Evolutionary conservation across 1,140 invertebrate genomes (phyloP).

Genomic region (Episyrphus balteatus): DNA sequence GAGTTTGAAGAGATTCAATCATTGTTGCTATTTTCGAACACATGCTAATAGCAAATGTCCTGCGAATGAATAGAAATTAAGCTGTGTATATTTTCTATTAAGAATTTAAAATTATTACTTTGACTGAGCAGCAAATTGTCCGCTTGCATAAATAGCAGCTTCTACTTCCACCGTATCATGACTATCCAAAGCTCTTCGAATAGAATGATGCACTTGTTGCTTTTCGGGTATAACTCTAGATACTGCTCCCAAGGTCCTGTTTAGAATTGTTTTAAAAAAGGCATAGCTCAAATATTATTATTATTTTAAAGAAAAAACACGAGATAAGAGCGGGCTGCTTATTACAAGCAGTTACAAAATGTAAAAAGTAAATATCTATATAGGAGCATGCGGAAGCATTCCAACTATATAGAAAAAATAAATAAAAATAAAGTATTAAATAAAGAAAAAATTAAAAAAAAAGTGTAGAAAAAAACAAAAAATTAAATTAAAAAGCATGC

Average conservation of each 20-base stretch:
- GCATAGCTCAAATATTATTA: too few relatives aligned
- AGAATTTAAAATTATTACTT: slow-evolving; percentile 45
- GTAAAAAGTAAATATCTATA: too few relatives aligned
- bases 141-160: slow-evolving; percentile 90
- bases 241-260: slow-evolving; percentile 76
- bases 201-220: slow-evolving; percentile 91
- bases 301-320: too few relatives aligned
- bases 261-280: too few relatives aligned
- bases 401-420: too few relatives aligned
- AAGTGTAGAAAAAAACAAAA: too few relatives aligned
- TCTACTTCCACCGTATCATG: slow-evolving; percentile 91
- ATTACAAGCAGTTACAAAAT: too few relatives aligned
- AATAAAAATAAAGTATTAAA: too few relatives aligned
- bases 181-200: slow-evolving; percentile 82
- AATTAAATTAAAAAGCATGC: too few relatives aligned
- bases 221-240: slow-evolving; percentile 86
- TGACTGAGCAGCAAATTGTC: slow-evolving; percentile 84
- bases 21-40: slow-evolving; percentile 91
- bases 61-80: slow-evolving; percentile 23
- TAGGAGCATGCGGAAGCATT: too few relatives aligned
- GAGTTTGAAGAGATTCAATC: slow-evolving; percentile 85
- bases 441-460: too few relatives aligned
- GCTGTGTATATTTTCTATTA: background rate
- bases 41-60: slow-evolving; percentile 90
- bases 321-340: too few relatives aligned